phyloP scores from a whole-genome alignment of 1,140 invertebrate species.

The Zaprionus taronus region DNA sequence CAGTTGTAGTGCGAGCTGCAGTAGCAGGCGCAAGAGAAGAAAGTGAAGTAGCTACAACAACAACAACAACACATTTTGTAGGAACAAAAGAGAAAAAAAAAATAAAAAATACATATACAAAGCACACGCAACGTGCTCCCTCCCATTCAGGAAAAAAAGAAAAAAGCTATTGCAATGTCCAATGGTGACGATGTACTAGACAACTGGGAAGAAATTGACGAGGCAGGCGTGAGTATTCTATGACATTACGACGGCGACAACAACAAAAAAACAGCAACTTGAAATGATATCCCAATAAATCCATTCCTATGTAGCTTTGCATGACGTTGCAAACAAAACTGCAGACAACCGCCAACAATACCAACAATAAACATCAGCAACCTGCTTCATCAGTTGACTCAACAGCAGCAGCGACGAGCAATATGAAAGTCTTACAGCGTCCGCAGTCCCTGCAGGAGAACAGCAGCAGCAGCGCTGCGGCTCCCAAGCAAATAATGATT shows the following conservation, averaged over 20 bases:
- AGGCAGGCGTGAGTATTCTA: conserved; percentile 86
- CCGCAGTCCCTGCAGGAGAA: conserved; percentile 69
- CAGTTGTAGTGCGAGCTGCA: conserved; percentile 77
- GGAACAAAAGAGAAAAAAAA: conserved; percentile 8
- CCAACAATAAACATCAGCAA: conserved; percentile 3
- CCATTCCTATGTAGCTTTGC: conserved; percentile 54
- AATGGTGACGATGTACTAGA: conserved; percentile 88
- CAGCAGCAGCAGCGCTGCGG: conserved; percentile 57
- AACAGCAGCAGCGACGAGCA: conserved; percentile 13
- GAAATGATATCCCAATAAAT: conserved; percentile 16
- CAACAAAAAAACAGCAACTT: conserved; percentile 11
- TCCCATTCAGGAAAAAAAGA: conserved; percentile 19
- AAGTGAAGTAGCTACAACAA: conserved; percentile 62
- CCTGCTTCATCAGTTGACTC: conserved; percentile 19
- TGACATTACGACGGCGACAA: conserved; percentile 19
- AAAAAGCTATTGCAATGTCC: conserved; percentile 83
- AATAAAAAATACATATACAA: conserved; percentile 12
- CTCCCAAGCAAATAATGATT: conserved; percentile 85
- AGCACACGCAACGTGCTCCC: conserved; percentile 63
- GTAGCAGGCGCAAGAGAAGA: conserved; percentile 76
- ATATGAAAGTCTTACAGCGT: conserved; percentile 85
- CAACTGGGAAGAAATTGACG: conserved; percentile 94
- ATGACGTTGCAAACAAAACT: conserved; percentile 73
- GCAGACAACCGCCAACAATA: conserved; percentile 45
- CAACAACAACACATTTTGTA: conserved; percentile 30